These are phyloP conservation scores for Motacilla alba DNA, from an alignment of 2,113 vertebrate species.

Conservation along the genomic window DNA sequence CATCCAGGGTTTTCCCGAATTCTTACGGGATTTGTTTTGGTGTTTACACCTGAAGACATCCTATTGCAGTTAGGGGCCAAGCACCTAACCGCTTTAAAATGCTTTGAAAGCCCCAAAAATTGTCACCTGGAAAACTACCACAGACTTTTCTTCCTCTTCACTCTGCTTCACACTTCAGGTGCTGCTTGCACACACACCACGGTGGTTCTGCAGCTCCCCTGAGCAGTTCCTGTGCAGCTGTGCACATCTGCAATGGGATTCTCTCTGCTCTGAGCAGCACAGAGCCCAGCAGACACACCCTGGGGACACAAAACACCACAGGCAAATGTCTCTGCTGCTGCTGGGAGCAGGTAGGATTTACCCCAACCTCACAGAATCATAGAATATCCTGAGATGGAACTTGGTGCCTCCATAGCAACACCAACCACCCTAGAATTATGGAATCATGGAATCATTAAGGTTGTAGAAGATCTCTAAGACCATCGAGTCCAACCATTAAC, in stretches of 20 bases:
- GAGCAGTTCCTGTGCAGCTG: background rate
- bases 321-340: background rate
- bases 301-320: background rate
- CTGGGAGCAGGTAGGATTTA: background rate
- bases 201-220: background rate
- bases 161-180: background rate
- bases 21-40: background rate
- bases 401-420: rapidly evolving
- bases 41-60: background rate
- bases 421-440: rapidly evolving
- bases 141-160: background rate
- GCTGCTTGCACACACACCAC: background rate
- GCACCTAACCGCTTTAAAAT: background rate
- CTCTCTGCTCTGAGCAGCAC: background rate
- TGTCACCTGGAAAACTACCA: background rate
- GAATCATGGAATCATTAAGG: background rate
- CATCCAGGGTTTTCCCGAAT: background rate
- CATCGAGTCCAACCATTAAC: rapidly evolving
- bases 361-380: background rate
- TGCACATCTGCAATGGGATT: rapidly evolving
- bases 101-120: background rate
- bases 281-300: background rate
- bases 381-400: background rate
- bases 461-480: background rate
- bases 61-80: background rate